Evolutionary conservation across 2,888 invertebrate species (phyloP).

Genomic region (Nysson spinosus): DNA sequence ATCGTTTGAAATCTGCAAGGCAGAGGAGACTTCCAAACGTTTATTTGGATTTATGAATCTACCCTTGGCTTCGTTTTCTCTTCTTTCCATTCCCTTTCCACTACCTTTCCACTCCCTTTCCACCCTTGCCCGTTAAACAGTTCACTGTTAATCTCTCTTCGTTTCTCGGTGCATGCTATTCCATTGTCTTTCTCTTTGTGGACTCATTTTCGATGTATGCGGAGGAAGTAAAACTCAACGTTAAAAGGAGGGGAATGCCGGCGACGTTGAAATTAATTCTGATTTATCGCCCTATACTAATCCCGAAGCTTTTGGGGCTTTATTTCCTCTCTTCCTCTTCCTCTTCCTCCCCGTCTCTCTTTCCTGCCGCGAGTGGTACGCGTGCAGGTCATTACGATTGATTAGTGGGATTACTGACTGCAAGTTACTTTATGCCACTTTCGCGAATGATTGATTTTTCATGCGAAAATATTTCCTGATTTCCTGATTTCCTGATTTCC

Average conservation of each 20-base stretch:
- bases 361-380: constrained; percentile 12
- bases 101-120: constrained; percentile 34
- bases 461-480: too few relatives aligned
- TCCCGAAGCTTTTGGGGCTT: constrained; percentile 44
- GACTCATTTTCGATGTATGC: constrained; percentile 1
- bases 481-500: too few relatives aligned
- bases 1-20: constrained; percentile 48
- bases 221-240: constrained; percentile 60
- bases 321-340: too few relatives aligned
- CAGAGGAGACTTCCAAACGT: constrained; percentile 47
- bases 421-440: not conserved
- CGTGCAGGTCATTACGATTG: constrained; percentile 17
- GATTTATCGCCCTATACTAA: constrained; percentile 63
- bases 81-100: not conserved
- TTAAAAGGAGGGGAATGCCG: constrained; percentile 62
- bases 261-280: constrained; percentile 68
- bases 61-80: constrained; percentile 12
- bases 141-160: constrained; percentile 19
- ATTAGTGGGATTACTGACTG: constrained; percentile 8
- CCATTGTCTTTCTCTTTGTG: constrained; percentile 8
- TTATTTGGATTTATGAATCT: constrained; percentile 73
- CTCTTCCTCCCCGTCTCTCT: too few relatives aligned
- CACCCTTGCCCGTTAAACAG: constrained; percentile 31
- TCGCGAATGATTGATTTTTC: constrained; percentile 7
- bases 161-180: not conserved